These are phyloP conservation scores for Chrysomallon squamiferum DNA, from an alignment of 1,140 invertebrate species.

Conservation along the genomic window DNA sequence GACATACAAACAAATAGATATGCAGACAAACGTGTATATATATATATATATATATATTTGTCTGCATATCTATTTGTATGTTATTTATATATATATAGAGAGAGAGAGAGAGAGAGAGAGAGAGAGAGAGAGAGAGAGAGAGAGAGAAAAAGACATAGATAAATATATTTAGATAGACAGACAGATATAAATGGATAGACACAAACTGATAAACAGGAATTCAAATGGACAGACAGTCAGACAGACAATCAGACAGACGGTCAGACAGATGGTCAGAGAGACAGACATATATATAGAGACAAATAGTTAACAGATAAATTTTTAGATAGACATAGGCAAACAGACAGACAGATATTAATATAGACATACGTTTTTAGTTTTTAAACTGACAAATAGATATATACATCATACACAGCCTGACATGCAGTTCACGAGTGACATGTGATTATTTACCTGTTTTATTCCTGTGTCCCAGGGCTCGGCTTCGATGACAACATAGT, in stretches of 20 bases:
- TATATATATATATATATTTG: no score
- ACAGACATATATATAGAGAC: neutral
- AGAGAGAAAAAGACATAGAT: slow-evolving; percentile 16
- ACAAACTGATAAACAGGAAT: neutral
- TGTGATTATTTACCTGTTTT: slow-evolving; percentile 27
- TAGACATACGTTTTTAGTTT: no score
- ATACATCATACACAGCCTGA: no score
- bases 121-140: slow-evolving; percentile 16
- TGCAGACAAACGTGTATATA: no score
- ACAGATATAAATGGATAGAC: neutral
- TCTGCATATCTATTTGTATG: no score
- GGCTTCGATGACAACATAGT: slow-evolving; percentile 20
- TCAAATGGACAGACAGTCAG: neutral
- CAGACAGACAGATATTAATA: no score
- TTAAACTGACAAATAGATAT: no score
- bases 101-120: slow-evolving; percentile 22
- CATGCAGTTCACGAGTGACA: no score
- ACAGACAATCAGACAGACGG: slow-evolving; percentile 8
- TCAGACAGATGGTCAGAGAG: neutral
- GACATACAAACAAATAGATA: no score
- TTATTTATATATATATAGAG: slow-evolving; percentile 8
- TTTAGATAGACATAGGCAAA: no score
- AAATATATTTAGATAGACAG: neutral
- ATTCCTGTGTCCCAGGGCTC: slow-evolving; percentile 31
- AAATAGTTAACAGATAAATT: no score